phyloP scores from a whole-genome alignment of 2,888 invertebrate species.

The Linnaemya tessellans region DNA sequence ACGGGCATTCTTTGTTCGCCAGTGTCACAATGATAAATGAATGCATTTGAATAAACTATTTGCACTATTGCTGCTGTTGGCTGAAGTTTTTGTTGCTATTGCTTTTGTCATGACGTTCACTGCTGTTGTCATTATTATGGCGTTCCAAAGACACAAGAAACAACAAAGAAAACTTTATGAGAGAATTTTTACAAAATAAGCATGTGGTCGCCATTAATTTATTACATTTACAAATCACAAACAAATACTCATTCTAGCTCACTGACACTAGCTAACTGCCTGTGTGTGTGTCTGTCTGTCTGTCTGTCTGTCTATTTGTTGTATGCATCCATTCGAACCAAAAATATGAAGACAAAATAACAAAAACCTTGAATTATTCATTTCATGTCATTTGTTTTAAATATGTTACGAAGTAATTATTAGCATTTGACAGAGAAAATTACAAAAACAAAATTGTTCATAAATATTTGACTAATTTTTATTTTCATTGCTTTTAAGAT shows the following conservation, averaged over 20 bases:
- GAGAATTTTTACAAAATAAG: conserved; percentile 47
- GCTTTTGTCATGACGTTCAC: conserved; percentile 26
- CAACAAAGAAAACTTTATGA: conserved; percentile 60
- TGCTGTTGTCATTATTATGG: conserved; percentile 50
- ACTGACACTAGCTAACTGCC: not conserved
- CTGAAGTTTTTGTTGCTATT: conserved; percentile 9
- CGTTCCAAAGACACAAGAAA: conserved; percentile 25
- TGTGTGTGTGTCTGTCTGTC: not conserved
- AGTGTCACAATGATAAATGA: conserved; percentile 60
- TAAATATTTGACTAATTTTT: conserved; percentile 1
- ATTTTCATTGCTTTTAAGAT: not conserved
- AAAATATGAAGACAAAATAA: not conserved
- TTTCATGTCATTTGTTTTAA: conserved; percentile 56
- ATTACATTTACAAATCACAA: conserved; percentile 53
- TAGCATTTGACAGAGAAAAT: conserved; percentile 48
- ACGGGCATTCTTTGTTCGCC: conserved; percentile 27
- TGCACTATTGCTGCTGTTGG: not conserved
- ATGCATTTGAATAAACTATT: conserved; percentile 61
- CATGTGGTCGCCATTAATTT: conserved; percentile 65
- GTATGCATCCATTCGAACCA: conserved; percentile 11
- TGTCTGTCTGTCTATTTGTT: not conserved
- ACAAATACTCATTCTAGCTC: conserved; percentile 14
- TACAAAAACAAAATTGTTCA: conserved; percentile 28
- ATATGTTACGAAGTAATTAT: conserved; percentile 59
- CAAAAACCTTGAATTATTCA: conserved; percentile 50